These are phyloP conservation scores for Drosophila gaucha DNA, from an alignment of 2,888 invertebrate species.

Conservation along the genomic window DNA sequence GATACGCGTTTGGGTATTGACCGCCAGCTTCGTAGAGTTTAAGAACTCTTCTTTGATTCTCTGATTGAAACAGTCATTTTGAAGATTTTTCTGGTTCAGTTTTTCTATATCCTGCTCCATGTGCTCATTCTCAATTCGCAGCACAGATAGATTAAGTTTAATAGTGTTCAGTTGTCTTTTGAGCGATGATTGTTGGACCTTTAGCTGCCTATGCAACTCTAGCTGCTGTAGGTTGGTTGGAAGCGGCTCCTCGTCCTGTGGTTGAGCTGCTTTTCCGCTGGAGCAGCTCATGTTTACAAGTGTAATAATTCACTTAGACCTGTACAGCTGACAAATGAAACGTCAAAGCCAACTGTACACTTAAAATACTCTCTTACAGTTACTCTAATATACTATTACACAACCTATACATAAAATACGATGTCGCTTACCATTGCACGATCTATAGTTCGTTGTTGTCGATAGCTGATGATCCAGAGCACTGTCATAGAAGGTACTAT, in stretches of 20 bases:
- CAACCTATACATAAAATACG: not conserved
- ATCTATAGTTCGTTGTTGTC: constrained; percentile 67
- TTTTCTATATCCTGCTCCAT: constrained; percentile 4
- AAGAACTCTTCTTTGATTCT: constrained; percentile 38
- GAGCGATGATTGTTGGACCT: constrained; percentile 10
- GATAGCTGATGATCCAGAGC: constrained; percentile 80
- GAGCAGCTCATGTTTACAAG: constrained; percentile 8
- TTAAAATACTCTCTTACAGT: not conserved
- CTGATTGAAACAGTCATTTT: constrained; percentile 9
- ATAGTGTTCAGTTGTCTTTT: constrained; percentile 20
- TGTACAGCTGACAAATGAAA: constrained; percentile 3
- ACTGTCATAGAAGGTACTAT: constrained; percentile 80
- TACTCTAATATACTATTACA: not conserved
- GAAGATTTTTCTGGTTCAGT: not conserved
- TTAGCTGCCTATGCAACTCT: constrained; percentile 15
- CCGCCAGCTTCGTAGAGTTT: constrained; percentile 13
- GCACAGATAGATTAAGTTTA: constrained; percentile 36
- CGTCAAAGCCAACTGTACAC: constrained; percentile 22
- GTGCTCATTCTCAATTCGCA: constrained; percentile 40
- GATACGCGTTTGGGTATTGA: constrained; percentile 19
- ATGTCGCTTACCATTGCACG: constrained; percentile 73
- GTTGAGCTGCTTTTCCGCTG: not conserved
- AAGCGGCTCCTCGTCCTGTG: not conserved
- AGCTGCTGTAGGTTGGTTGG: not conserved
- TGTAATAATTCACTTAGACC: not conserved